Evolutionary conservation across 2,797 vertebrate species (phyloP), one percentile per base, ranked within the genome.

Genomic region (Neosilurus hyrtlii): DNA sequence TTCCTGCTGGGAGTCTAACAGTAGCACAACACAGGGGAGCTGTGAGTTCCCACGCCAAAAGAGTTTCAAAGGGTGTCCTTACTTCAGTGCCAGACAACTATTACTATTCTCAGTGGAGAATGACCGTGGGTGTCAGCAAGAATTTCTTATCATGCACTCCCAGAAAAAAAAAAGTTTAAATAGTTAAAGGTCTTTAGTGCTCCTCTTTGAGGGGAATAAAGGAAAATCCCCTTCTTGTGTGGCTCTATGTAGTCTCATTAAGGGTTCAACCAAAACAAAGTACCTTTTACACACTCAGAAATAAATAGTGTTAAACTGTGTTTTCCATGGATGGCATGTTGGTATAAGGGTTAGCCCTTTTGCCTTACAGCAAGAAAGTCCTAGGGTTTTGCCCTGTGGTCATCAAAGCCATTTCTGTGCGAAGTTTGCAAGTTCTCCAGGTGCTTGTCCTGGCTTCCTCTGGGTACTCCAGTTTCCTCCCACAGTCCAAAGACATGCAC

Each of bases 1-100:
- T 85, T 84, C 80, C 82, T 63, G 72, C 68, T 81, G 78, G 79
- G 77, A 71, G 63, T 59, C 43, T 79, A 65, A 81, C 43, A 71
- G 68, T 51, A 78, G 85, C 54, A 65, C 77, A 11, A 65, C 52
- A 63, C 18, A 18, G 56, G 75, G 51, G 61, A 35, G 70, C 56
- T 65, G 65, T 56, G 35, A 79, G 71, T 66, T 79, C 82, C 61
- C 77, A 80, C 26, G 30, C 26, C 9, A 8, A 72, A 78, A 79
- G 82, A 83, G 63, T 65, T 82, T 82, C 18, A 83, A 76, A 79
- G 59, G 65, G 43, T 24, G 66, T 22, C 63, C 56, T 54, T 63
- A 37, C 82, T 52, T 61, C 26, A 35, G 11, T 37, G 37, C 43
- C 75, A n/a, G 57, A 65, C n/a, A 72, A 52, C 65, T 71, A 43